These are phyloP conservation scores for Parochlus steinenii DNA, from an alignment of 2,888 invertebrate species.

Conservation along the genomic window DNA sequence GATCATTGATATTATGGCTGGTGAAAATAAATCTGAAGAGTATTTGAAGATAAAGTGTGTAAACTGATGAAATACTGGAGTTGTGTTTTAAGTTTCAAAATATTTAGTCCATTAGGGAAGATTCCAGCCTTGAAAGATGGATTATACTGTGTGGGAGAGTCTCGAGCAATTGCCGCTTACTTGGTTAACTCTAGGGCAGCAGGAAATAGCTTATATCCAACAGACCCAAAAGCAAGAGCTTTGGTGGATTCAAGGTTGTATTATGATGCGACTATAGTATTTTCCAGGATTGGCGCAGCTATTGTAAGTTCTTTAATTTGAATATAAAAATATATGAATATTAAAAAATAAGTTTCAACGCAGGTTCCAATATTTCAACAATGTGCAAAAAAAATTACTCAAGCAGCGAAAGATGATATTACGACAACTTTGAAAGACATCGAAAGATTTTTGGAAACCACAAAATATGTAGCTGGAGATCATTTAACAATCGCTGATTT, in stretches of 20 bases:
- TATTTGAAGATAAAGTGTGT: background rate
- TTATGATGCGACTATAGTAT: slow-evolving; percentile 40
- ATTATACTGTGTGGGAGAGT: background rate
- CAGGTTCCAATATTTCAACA: too few relatives aligned
- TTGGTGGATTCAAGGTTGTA: slow-evolving; percentile 39
- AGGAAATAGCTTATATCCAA: slow-evolving; percentile 41
- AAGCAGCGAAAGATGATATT: background rate
- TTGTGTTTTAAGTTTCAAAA: too few relatives aligned
- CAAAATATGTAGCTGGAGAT: slow-evolving; percentile 28
- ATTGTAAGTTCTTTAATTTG: background rate
- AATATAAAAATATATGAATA: background rate
- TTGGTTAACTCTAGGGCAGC: slow-evolving; percentile 41
- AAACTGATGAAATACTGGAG: too few relatives aligned
- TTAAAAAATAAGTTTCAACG: too few relatives aligned
- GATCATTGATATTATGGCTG: background rate
- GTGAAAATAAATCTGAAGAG: background rate
- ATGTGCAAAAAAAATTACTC: background rate
- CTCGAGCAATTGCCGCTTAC: slow-evolving; percentile 39
- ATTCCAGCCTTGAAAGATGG: slow-evolving; percentile 4
- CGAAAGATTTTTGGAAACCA: slow-evolving; percentile 24
- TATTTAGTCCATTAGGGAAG: background rate
- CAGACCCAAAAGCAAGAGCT: slow-evolving; percentile 38
- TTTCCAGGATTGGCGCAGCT: slow-evolving; percentile 26
- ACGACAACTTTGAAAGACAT: slow-evolving; percentile 14
- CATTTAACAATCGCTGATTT: slow-evolving; percentile 31